These are phyloP conservation scores for Argentina silus DNA, from an alignment of 2,797 vertebrate species.

Conservation along the genomic window DNA sequence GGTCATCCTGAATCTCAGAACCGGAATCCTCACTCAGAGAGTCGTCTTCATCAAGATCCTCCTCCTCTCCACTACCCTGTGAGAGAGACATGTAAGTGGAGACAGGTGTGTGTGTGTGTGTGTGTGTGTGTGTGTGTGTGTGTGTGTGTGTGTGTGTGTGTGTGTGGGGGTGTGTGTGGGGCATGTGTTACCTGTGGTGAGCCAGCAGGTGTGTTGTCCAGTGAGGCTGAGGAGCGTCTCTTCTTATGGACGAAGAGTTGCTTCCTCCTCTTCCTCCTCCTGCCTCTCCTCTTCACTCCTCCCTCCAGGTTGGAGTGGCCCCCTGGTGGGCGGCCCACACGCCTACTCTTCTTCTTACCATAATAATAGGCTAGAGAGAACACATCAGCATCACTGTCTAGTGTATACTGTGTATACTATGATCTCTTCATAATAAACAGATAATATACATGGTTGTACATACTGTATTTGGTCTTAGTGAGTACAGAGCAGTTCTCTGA, in stretches of 20 bases:
- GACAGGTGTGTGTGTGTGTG: background rate
- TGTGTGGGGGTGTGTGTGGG: background rate
- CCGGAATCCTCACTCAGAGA: constrained; percentile 92
- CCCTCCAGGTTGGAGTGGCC: constrained; percentile 92
- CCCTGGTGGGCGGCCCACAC: constrained; percentile 90
- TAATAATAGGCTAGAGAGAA: constrained; percentile 90
- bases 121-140: background rate
- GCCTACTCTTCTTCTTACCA: constrained; percentile 93
- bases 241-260: constrained; percentile 98
- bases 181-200: constrained; percentile 89
- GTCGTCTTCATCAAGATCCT: constrained; percentile 95
- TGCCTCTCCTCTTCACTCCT: constrained; percentile 90
- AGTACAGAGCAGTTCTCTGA: constrained; percentile 99
- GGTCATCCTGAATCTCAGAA: constrained; percentile 91
- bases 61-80: constrained; percentile 93
- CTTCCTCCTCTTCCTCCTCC: constrained; percentile 94
- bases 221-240: constrained; percentile 90
- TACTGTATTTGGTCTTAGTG: constrained; percentile 99
- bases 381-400: constrained; percentile 24
- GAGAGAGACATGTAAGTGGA: constrained; percentile 13
- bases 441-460: constrained; percentile 54
- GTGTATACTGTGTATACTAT: background rate
- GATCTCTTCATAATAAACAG: no score
- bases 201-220: constrained; percentile 95
- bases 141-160: background rate